These are phyloP conservation scores for Andrena camellia DNA, from an alignment of 2,888 invertebrate genomes.

Conservation along the genomic window DNA sequence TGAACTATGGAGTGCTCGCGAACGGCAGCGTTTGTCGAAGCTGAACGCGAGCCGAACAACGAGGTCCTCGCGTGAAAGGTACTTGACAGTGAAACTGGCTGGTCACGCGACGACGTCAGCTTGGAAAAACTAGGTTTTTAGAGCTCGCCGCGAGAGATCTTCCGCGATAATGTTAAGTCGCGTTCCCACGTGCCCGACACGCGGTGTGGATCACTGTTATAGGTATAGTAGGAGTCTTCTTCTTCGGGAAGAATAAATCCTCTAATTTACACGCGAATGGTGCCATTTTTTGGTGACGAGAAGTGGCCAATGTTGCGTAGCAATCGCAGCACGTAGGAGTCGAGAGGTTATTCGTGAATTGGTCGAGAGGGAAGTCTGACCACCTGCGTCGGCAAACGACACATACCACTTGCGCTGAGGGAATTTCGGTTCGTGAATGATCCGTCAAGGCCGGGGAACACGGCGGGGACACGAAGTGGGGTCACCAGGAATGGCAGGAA, in stretches of 20 bases:
- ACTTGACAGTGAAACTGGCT: constrained; percentile 59
- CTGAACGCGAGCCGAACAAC: constrained; percentile 10
- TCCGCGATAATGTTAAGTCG: constrained; percentile 45
- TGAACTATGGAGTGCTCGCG: background rate
- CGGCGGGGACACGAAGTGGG: constrained; percentile 54
- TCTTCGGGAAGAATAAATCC: background rate
- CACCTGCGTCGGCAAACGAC: constrained; percentile 57
- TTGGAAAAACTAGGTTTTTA: constrained; percentile 66
- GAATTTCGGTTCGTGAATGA: constrained; percentile 68
- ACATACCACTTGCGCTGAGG: constrained; percentile 44
- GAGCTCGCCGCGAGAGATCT: constrained; percentile 53
- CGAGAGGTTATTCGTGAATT: constrained; percentile 1
- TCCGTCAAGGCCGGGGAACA: constrained; percentile 62
- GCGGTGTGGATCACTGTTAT: background rate
- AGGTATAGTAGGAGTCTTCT: background rate
- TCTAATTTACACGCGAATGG: background rate
- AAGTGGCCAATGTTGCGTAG: no score
- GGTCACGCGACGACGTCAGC: constrained; percentile 52
- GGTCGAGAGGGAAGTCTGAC: constrained; percentile 58
- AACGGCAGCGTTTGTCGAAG: background rate
- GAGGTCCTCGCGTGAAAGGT: constrained; percentile 53
- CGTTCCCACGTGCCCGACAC: background rate
- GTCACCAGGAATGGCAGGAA: constrained; percentile 52
- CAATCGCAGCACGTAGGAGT: no score
- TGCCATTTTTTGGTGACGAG: no score